Evolutionary conservation across 2,888 invertebrate genomes (phyloP).

Genomic region (Galerucella calmariensis): DNA sequence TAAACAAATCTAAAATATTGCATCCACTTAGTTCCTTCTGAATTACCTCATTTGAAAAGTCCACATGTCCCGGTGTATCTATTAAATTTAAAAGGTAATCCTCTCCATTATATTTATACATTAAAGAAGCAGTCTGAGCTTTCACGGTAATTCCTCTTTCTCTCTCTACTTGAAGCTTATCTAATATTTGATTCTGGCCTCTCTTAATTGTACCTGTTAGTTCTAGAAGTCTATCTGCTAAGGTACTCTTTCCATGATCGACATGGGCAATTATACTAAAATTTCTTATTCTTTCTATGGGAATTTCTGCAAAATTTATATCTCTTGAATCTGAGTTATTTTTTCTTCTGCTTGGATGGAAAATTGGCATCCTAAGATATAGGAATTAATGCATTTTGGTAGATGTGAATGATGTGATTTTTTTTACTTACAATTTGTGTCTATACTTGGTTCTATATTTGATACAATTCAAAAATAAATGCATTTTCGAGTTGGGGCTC

Average conservation of each 20-base stretch:
- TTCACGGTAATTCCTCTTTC: slow-evolving; percentile 99
- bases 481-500: slow-evolving; percentile 10
- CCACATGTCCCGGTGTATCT: slow-evolving; percentile 98
- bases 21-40: neutral
- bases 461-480: slow-evolving; percentile 11
- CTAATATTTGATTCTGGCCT: slow-evolving; percentile 78
- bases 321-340: neutral
- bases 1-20: slow-evolving; percentile 51
- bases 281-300: slow-evolving; percentile 78
- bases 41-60: slow-evolving; percentile 93
- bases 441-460: slow-evolving; percentile 3
- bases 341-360: slow-evolving; percentile 21
- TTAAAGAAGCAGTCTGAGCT: slow-evolving; percentile 93
- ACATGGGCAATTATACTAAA: slow-evolving; percentile 99
- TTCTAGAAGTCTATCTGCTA: slow-evolving; percentile 95
- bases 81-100: slow-evolving; percentile 91
- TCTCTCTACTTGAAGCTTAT: slow-evolving; percentile 87
- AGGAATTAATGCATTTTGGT: neutral
- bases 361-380: slow-evolving; percentile 28
- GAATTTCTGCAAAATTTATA: slow-evolving; percentile 57
- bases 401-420: neutral
- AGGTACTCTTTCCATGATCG: slow-evolving; percentile 97
- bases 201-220: slow-evolving; percentile 83
- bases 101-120: slow-evolving; percentile 76
- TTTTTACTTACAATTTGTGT: slow-evolving; percentile 13